phyloP scores from a whole-genome alignment of 2,113 vertebrate species.

The Seriola quinqueradiata region DNA sequence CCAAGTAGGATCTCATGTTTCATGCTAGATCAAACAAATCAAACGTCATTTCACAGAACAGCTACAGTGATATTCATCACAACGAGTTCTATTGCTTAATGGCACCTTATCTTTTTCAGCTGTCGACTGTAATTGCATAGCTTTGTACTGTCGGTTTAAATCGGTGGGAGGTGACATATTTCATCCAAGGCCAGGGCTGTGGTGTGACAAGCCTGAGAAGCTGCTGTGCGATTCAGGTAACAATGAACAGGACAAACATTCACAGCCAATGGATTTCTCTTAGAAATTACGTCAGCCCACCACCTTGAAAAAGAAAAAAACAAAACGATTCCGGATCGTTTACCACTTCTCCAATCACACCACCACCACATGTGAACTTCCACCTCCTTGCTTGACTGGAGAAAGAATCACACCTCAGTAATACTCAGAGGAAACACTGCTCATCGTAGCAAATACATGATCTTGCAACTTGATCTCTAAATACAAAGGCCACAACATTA shows the following conservation, averaged over 20 bases:
- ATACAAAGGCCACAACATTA: background rate
- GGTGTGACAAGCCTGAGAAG: conserved; percentile 44
- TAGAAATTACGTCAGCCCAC: background rate
- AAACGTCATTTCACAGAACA: conserved; percentile 13
- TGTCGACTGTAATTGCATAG: background rate
- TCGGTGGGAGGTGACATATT: conserved; percentile 12
- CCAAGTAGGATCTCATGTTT: conserved; percentile 2
- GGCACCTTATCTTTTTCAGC: conserved; percentile 26
- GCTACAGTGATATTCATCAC: conserved; percentile 14
- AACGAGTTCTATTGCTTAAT: conserved; percentile 11
- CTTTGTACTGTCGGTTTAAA: conserved; percentile 15
- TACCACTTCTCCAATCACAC: background rate
- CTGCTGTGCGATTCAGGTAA: background rate
- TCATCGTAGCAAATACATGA: background rate
- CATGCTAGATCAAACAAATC: conserved; percentile 30
- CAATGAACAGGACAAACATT: conserved; percentile 26
- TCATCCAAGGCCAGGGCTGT: background rate
- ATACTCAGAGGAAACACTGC: background rate
- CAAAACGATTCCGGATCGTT: background rate
- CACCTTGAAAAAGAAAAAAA: background rate
- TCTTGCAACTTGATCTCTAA: conserved; percentile 6
- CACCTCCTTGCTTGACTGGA: background rate
- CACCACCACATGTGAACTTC: background rate
- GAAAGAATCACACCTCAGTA: conserved; percentile 8
- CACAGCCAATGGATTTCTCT: background rate